Conservation (phyloP, 2,888 invertebrate genomes). For the Tridacna gigas region DNA sequence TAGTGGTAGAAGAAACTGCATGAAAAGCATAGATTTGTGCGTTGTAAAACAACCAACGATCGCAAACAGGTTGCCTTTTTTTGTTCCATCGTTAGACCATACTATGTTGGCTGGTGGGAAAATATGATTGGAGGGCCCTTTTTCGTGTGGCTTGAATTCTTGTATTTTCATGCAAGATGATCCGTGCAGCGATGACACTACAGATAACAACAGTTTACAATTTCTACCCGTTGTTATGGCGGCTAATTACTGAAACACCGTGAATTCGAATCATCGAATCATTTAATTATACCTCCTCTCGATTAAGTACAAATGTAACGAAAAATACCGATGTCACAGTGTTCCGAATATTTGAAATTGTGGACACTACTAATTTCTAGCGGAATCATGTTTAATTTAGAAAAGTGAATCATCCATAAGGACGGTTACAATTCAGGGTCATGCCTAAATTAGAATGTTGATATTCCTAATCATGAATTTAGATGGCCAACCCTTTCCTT, state of each 20-base stretch:
- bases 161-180: conserved; percentile 24
- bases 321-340: conserved; percentile 17
- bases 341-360: conserved; percentile 28
- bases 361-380: neutral
- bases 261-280: neutral
- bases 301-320: neutral
- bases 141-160: neutral
- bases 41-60: too few relatives aligned
- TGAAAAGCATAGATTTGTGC: too few relatives aligned
- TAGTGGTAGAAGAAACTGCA: too few relatives aligned
- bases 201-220: conserved; percentile 14
- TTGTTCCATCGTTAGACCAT: too few relatives aligned
- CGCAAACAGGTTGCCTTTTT: too few relatives aligned
- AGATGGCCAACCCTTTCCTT: too few relatives aligned
- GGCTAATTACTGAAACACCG: conserved; percentile 8
- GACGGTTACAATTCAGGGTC: conserved; percentile 4
- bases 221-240: conserved; percentile 9
- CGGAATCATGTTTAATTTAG: neutral
- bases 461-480: conserved; percentile 6
- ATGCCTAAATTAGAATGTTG: conserved; percentile 9
- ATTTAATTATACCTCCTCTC: conserved; percentile 18
- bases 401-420: conserved; percentile 10
- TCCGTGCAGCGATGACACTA: conserved; percentile 18
- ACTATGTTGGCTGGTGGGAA: too few relatives aligned
- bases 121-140: neutral